phyloP scores from a whole-genome alignment of 2,888 invertebrate species.

The Geotrupes spiniger region DNA sequence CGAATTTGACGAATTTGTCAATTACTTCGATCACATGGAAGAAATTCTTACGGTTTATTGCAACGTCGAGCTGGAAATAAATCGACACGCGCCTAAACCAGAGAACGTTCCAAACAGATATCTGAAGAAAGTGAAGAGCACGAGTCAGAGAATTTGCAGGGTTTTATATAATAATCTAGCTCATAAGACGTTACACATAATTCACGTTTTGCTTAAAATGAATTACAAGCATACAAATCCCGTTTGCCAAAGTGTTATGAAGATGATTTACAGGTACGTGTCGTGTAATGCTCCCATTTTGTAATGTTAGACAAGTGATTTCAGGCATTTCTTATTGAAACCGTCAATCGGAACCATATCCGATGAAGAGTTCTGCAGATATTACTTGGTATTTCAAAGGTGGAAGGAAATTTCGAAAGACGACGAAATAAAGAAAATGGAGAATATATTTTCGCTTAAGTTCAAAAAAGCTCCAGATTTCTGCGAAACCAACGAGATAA shows the following conservation, averaged over 20 bases:
- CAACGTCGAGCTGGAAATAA: conserved; percentile 31
- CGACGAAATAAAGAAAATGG: conserved; percentile 27
- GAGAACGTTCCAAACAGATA: conserved; percentile 21
- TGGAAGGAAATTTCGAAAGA: conserved; percentile 32
- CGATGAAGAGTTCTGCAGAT: conserved; percentile 36
- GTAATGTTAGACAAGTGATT: conserved; percentile 10
- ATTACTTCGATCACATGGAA: conserved; percentile 37
- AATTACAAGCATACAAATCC: conserved; percentile 12
- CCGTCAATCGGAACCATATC: conserved; percentile 28
- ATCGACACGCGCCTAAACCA: conserved; percentile 27
- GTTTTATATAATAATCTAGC: conserved; percentile 31
- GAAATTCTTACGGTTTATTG: conserved; percentile 34
- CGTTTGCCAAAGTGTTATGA: conserved; percentile 31
- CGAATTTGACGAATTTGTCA: conserved; percentile 23
- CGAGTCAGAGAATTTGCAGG: conserved; percentile 27
- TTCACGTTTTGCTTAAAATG: conserved; percentile 36
- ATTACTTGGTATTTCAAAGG: conserved; percentile 36
- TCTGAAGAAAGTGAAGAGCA: conserved; percentile 21
- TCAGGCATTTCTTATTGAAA: conserved; percentile 29
- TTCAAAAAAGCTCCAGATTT: conserved; percentile 30
- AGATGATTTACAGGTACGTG: conserved; percentile 35
- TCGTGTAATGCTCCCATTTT: not conserved
- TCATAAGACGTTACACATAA: conserved; percentile 30
- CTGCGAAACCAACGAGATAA: conserved; percentile 28
- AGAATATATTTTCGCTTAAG: conserved; percentile 30